Evolutionary conservation across 1,140 invertebrate genomes (phyloP).

Genomic region (Centruroides sculpturatus): DNA sequence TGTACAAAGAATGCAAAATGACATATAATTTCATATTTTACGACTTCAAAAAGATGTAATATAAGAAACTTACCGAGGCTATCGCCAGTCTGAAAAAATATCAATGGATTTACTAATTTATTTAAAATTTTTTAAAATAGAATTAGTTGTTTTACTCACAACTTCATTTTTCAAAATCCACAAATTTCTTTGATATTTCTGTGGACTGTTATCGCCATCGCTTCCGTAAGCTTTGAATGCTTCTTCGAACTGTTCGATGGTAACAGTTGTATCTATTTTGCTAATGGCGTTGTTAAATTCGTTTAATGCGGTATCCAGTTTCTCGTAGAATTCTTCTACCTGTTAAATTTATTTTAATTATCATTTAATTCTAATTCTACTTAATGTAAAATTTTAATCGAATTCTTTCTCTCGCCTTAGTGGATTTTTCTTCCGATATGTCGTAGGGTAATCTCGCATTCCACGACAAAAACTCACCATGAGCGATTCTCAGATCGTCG

Average conservation of each 20-base stretch:
- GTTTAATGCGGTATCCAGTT: not conserved
- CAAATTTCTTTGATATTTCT: constrained; percentile 3
- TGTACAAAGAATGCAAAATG: too few relatives aligned
- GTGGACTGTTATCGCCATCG: not conserved
- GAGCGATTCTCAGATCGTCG: constrained; percentile 7
- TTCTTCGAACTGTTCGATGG: not conserved
- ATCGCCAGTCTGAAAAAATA: constrained; percentile 7
- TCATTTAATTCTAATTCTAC: too few relatives aligned
- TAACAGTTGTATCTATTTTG: not conserved
- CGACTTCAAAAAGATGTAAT: too few relatives aligned
- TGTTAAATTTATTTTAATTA: not conserved
- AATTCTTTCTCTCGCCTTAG: not conserved
- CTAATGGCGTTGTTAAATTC: not conserved
- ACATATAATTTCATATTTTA: too few relatives aligned
- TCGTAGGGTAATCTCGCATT: not conserved
- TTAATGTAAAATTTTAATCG: too few relatives aligned
- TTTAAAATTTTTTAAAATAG: too few relatives aligned
- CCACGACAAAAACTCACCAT: not conserved
- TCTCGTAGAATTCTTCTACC: not conserved
- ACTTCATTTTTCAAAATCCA: constrained; percentile 1
- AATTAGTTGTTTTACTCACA: not conserved
- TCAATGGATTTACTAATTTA: too few relatives aligned
- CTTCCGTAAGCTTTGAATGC: constrained; percentile 4
- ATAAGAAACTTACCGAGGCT: constrained; percentile 1
- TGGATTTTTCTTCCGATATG: constrained; percentile 4